Conservation (phyloP, 2,113 vertebrate species). For the Brevimyrus niger region DNA sequence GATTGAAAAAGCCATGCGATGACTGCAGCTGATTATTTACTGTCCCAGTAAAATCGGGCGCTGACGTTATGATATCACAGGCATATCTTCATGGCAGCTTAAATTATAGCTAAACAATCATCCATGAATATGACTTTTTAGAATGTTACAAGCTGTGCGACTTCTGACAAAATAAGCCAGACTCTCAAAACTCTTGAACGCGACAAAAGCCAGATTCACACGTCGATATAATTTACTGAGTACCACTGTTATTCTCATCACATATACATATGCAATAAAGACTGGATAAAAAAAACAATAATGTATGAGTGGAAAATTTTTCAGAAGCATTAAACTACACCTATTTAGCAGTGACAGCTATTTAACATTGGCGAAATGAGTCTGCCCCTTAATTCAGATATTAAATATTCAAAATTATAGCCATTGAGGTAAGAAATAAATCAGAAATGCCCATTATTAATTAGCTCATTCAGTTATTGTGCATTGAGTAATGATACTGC, state of each 20-base stretch:
- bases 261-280: not conserved
- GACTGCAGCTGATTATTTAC: not conserved
- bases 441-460: not conserved
- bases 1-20: not conserved
- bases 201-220: not conserved
- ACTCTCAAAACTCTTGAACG: not conserved
- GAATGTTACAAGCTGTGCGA: not conserved
- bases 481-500: not conserved
- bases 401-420: not conserved
- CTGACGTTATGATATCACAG: not conserved
- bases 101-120: not conserved
- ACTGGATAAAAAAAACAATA: not conserved
- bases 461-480: not conserved
- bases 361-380: not conserved
- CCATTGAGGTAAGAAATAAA: not conserved
- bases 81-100: conserved; percentile 3
- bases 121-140: conserved; percentile 1
- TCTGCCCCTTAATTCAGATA: not conserved
- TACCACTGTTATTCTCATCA: conserved; percentile 4
- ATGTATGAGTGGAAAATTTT: not conserved
- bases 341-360: not conserved
- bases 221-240: not conserved
- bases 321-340: not conserved
- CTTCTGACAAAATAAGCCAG: not conserved
- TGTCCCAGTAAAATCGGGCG: not conserved